Base-by-base conservation (phyloP, 2,113 vertebrate species). In the Chaetodon auriga region DNA sequence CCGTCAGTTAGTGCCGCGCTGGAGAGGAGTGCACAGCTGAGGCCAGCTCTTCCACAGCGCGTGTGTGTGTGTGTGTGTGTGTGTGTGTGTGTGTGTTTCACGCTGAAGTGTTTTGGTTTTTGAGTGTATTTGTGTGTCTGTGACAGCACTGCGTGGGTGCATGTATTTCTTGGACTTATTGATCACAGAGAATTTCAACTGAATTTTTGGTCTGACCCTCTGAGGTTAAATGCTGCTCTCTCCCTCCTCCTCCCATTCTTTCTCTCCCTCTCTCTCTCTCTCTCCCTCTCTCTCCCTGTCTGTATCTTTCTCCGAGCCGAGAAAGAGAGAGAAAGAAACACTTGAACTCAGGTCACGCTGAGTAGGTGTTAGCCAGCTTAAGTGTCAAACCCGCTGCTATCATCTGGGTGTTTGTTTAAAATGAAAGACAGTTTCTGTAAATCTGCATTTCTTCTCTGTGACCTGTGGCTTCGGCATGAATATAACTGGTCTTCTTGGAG, bases 1-100 rank as follows among this genome's bases (percentile, higher is more conserved):
- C 97, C 96, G 97, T 97, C 97, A 97, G 96, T 97, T 96, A 97
- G 96, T 90, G 95, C 89, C 9, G 94, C 90, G 93, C 97, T 97
- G 94, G 95, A 95, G 86, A 93, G 96, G 95, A 96, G 96, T 96
- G 96, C 95, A 91, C 97, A 96, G 96, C 96, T 96, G 96, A 95
- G 96, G 95, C 96, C 96, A 96, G 95, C 96, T 95, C 78, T 86
- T 90, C 81, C 75, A 43, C 82, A 51, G 12, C 48, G 75, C 76
- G 70, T 30, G 58, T 53, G 75, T 78, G 70, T 30, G 58, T 64
- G 75, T 88, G 73, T 85, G 78, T 81, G 66, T 66, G 69, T 81
- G 30, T 63, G 58, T 75, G 58, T 73, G 73, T 80, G 69, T 69
- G 74, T 88, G 70, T 80, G 70, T 80, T 60, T 60, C 57, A 16